A percentile compares a stretch with the other conserved stretches of the same genome.
These are phyloP conservation scores for Chiroxiphia lanceolata DNA, from an alignment of 2,797 vertebrate species.

Conservation along the genomic window DNA sequence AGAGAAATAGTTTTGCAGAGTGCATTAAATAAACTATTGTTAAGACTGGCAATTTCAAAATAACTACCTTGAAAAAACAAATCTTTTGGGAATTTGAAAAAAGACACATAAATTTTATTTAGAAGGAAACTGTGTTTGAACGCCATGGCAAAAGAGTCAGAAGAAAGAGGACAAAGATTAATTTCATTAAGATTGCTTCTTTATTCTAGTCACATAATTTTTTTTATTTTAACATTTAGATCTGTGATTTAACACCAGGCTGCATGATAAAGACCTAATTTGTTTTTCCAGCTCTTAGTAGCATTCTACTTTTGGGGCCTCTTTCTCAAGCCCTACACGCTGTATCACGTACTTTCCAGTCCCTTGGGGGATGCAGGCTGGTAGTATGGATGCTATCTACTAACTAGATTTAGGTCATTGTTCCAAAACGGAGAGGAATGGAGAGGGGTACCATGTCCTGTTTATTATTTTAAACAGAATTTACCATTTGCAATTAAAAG, in stretches of 20 bases:
- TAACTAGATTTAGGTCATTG: neutral
- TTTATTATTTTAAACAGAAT: neutral
- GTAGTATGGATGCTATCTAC: neutral
- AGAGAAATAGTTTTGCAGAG: neutral
- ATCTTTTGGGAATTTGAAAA: neutral
- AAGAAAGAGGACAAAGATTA: neutral
- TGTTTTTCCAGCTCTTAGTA: neutral
- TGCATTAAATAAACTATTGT: neutral
- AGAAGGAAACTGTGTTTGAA: neutral
- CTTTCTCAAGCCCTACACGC: neutral
- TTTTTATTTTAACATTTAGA: neutral
- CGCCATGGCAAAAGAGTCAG: neutral
- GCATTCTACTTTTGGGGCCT: neutral
- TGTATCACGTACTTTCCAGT: neutral
- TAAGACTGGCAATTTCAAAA: neutral
- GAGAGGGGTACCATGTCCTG: neutral
- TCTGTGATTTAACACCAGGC: neutral
- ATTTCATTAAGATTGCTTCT: neutral
- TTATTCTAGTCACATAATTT: neutral
- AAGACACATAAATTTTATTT: neutral
- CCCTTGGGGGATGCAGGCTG: neutral
- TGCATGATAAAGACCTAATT: neutral
- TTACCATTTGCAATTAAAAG: neutral
- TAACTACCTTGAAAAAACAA: neutral
- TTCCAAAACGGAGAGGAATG: neutral